Evolutionary conservation across 2,888 invertebrate genomes (phyloP), one percentile per base, ranked within the genome.

Genomic region (Drosophila quasianomalipes): DNA sequence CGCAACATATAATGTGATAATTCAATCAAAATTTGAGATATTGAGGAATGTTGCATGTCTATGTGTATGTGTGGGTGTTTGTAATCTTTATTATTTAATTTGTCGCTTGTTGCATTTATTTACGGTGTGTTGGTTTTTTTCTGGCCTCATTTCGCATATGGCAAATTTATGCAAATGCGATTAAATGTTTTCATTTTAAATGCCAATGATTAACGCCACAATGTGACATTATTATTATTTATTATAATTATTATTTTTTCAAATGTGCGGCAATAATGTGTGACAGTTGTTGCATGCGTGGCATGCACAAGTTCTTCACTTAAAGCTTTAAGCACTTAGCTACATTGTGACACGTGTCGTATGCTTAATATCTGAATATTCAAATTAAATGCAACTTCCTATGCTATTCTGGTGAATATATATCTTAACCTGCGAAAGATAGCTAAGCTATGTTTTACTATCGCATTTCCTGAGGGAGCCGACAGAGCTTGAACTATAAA

Each of bases 31-130:
- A 69, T 74, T 39, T 54, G 63, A 80, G 55, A 72, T 84, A 64
- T 54, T 10, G n/a, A 60, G 51, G 58, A 33, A 26, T 52, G 30
- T 7, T 10, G 41, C 22, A 16, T 14, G 35, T 49, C 28, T 59
- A 14, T 35, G 53, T 59, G 62, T 22, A 55, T 44, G 16, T 16
- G 9, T 47, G 47, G 22, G 57, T 62, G 79, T 70, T 55, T 62
- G 70, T 86, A 80, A 86, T 86, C 67, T 74, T 71, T 70, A 80
- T 90, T 90, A 83, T 85, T 90, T 83, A 89, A 85, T 83, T 90
- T 84, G 79, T 81, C 85, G 82, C 67, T 82, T 62, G 64, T 63
- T 67, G 49, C 54, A 60, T 73, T 75, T 76, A 75, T 66, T 55
- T 54, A 49, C 49, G 39, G n/a, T 44, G 22, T 14, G 60, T 67